These are phyloP conservation scores for Darevskia nairensis DNA, from an alignment of 2,797 vertebrate genomes.

Conservation along the genomic window DNA sequence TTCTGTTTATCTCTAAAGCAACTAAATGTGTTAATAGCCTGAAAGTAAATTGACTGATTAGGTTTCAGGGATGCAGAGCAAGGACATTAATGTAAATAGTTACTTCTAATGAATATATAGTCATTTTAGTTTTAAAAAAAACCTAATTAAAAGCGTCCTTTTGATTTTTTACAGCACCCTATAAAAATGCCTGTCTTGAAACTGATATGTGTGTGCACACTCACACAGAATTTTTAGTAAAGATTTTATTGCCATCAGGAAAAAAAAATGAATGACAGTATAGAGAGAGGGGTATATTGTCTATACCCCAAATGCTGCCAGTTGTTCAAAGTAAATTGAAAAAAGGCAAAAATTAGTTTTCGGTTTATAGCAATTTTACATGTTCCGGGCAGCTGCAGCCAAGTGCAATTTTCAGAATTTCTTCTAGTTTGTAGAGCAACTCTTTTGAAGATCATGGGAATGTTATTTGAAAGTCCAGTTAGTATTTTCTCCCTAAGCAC, in stretches of 20 bases:
- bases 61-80: background rate
- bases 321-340: constrained; percentile 11
- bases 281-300: background rate
- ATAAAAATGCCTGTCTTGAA: background rate
- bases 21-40: background rate
- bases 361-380: constrained; percentile 13
- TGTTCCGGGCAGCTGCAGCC: constrained; percentile 1
- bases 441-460: constrained; percentile 5
- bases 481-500: background rate
- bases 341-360: constrained; percentile 1
- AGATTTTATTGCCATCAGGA: background rate
- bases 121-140: background rate
- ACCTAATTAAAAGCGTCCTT: constrained; percentile 13
- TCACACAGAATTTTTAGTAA: background rate
- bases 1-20: constrained; percentile 20
- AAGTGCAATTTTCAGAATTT: constrained; percentile 32
- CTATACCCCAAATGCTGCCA: constrained; percentile 9
- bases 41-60: constrained; percentile 18
- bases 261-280: background rate
- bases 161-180: background rate
- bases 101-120: constrained; percentile 9
- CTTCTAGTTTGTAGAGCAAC: background rate
- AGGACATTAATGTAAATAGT: constrained; percentile 1
- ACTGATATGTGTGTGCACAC: background rate
- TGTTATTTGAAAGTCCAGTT: background rate